A percentile compares a stretch with the other conserved stretches of the same genome.
Conservation (phyloP, 2,797 vertebrate species). For the Muraenolepis orangiensis region DNA sequence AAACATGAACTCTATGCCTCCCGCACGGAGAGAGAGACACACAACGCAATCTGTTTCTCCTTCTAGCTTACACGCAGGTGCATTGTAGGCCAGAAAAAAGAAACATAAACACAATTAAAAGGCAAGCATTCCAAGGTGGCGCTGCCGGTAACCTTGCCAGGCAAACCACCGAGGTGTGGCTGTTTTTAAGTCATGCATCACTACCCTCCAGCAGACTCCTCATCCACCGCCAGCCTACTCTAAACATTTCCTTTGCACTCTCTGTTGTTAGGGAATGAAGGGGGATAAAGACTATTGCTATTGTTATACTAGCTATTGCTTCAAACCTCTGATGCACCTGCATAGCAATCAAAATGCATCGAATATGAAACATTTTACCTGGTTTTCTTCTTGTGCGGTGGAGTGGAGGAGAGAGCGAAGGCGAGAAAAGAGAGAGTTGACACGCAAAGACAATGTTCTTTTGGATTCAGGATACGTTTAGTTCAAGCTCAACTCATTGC, state of each 20-base stretch:
- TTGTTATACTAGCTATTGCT: too few relatives aligned
- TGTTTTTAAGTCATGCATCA: conserved; percentile 54
- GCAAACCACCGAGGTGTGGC: conserved; percentile 49
- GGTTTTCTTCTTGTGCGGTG: background rate
- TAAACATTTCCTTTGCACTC: background rate
- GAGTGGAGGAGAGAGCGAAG: background rate
- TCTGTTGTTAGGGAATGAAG: background rate
- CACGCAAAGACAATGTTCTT: conserved; percentile 47
- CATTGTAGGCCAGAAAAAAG: background rate
- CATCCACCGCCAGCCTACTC: background rate
- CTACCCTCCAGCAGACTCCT: conserved; percentile 58
- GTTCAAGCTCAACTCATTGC: conserved; percentile 62
- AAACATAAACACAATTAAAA: conserved; percentile 17
- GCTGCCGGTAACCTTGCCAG: conserved; percentile 55
- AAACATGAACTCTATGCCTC: background rate
- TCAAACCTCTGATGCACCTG: background rate
- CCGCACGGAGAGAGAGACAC: background rate
- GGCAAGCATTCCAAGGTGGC: conserved; percentile 7
- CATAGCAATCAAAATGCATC: too few relatives aligned
- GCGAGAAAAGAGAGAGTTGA: conserved; percentile 30
- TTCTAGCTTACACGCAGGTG: background rate
- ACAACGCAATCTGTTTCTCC: background rate
- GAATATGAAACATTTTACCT: background rate
- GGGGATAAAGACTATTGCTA: background rate
- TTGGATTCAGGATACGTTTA: conserved; percentile 64